phyloP scores from a whole-genome alignment of 2,113 vertebrate genomes.

The Orycteropus afer region DNA sequence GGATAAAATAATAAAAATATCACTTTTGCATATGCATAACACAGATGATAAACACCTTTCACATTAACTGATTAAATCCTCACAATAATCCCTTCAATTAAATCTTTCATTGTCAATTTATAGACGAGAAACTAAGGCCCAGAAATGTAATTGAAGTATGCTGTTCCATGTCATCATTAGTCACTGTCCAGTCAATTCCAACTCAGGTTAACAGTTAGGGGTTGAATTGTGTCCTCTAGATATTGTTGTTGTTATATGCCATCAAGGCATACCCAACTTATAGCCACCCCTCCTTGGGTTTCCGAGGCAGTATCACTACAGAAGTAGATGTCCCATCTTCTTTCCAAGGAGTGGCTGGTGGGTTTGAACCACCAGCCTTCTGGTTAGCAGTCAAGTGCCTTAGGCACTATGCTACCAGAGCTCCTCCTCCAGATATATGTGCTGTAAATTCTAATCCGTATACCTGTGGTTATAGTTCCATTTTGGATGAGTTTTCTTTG shows the following conservation, averaged over 20 bases:
- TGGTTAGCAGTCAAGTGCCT: too few species aligned
- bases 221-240: background rate
- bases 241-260: too few species aligned
- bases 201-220: background rate
- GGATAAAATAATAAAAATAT: background rate
- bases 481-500: background rate
- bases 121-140: background rate
- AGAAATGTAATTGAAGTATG: background rate
- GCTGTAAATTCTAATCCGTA: background rate
- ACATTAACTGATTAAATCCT: background rate
- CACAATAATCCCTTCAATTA: background rate
- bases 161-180: background rate
- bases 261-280: too few species aligned
- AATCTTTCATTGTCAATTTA: background rate
- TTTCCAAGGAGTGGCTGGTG: too few species aligned
- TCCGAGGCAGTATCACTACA: too few species aligned
- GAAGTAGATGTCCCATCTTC: too few species aligned
- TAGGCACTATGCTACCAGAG: too few species aligned
- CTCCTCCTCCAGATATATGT: background rate
- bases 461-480: background rate
- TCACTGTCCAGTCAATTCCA: background rate
- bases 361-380: too few species aligned
- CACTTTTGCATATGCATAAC: background rate
- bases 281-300: too few species aligned
- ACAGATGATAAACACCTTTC: background rate